Percentiles rank a stretch among this genome's conserved stretches.
These are phyloP conservation scores for Mixornis gularis DNA, from an alignment of 2,113 vertebrate species.

Conservation along the genomic window DNA sequence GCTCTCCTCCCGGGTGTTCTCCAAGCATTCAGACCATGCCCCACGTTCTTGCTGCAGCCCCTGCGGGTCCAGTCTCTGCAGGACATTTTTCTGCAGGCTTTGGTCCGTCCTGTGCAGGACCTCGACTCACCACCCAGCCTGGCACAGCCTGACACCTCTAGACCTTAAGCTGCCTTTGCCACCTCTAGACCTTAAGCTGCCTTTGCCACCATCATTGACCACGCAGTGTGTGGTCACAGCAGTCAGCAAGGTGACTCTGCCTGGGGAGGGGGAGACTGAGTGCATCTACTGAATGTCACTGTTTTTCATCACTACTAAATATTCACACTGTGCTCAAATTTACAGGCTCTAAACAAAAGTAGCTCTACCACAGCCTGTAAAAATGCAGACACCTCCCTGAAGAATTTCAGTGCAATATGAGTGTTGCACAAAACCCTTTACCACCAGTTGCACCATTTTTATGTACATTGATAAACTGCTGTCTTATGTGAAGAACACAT, in stretches of 20 bases:
- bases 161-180: not conserved
- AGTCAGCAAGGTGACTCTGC: rapidly evolving
- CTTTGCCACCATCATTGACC: not conserved
- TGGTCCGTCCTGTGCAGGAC: not conserved
- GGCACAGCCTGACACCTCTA: not conserved
- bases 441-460: not conserved
- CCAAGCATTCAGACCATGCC: not conserved
- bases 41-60: not conserved
- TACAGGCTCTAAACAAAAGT: not conserved
- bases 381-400: not conserved
- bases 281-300: not conserved
- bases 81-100: not conserved
- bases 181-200: not conserved
- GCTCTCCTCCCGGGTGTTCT: not conserved
- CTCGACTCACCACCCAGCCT: not conserved
- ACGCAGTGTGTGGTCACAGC: rapidly evolving
- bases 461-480: not conserved
- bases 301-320: not conserved
- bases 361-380: not conserved
- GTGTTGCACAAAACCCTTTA: not conserved
- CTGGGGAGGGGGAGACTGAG: not conserved
- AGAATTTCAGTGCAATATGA: not conserved
- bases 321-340: not conserved
- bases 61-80: not conserved
- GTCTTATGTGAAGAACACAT: not conserved